A percentile compares a stretch with the other conserved stretches of the same genome.
phyloP scores from a whole-genome alignment of 2,888 invertebrate species.

The Agrypnus murinus region DNA sequence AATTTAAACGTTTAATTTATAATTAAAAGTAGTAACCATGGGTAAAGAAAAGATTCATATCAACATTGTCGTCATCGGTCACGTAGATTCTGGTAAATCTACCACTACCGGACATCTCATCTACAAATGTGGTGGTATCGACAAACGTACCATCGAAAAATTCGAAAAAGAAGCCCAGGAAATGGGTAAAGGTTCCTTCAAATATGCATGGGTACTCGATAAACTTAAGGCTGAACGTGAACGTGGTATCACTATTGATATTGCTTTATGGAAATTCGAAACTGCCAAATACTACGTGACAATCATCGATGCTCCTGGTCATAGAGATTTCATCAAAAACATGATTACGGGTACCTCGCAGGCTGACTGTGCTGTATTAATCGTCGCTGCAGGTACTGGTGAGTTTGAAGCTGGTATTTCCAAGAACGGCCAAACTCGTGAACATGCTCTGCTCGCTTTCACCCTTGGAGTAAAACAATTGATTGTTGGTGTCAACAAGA shows the following conservation, averaged over 20 bases:
- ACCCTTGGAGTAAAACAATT: conserved; percentile 99
- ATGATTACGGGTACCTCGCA: conserved; percentile 98
- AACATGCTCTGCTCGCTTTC: conserved; percentile 98
- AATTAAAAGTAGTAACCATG: too few species aligned
- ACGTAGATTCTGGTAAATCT: conserved; percentile 99
- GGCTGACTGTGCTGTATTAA: too few species aligned
- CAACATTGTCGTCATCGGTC: conserved; percentile 99
- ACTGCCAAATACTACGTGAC: conserved; percentile 96
- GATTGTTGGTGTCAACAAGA: conserved; percentile 99
- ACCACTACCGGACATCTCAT: conserved; percentile 98
- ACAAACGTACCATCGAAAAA: conserved; percentile 99
- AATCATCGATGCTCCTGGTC: conserved; percentile 99
- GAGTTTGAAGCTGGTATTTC: conserved; percentile 99
- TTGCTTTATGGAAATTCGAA: conserved; percentile 99
- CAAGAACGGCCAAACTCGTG: conserved; percentile 99
- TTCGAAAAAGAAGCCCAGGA: conserved; percentile 99
- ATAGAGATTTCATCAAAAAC: conserved; percentile 99
- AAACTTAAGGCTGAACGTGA: conserved; percentile 99
- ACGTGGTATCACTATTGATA: conserved; percentile 99
- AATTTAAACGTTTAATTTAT: too few species aligned
- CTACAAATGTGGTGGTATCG: conserved; percentile 99
- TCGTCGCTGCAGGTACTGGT: conserved; percentile 99
- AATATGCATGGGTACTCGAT: conserved; percentile 99
- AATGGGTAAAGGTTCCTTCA: conserved; percentile 99
- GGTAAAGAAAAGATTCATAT: conserved; percentile 98